Evolutionary conservation across 2,113 vertebrate genomes (phyloP).

Genomic region (Cinclus cinclus): DNA sequence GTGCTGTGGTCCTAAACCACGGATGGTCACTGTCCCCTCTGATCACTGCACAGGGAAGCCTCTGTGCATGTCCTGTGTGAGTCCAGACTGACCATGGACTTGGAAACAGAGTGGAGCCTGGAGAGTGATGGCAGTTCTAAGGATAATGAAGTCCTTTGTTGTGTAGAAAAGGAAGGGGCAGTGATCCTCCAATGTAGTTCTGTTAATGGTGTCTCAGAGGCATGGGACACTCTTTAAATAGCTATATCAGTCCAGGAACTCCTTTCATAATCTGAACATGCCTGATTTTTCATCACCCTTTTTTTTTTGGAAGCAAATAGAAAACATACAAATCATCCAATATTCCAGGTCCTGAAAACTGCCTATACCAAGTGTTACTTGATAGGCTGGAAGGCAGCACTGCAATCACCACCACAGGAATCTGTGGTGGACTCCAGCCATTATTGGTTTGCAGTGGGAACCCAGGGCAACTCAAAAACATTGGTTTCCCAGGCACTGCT

Average conservation of each 20-base stretch:
- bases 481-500: neutral
- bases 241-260: neutral
- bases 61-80: neutral
- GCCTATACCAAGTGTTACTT: neutral
- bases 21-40: neutral
- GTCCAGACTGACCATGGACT: neutral
- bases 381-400: neutral
- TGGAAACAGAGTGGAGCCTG: neutral
- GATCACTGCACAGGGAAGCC: neutral
- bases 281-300: neutral
- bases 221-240: neutral
- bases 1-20: neutral
- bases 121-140: neutral
- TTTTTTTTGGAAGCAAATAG: neutral
- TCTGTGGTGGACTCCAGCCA: neutral
- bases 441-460: neutral
- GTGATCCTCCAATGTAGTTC: neutral
- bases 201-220: neutral
- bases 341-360: neutral
- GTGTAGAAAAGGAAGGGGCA: neutral
- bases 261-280: neutral
- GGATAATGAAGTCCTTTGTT: neutral
- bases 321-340: neutral
- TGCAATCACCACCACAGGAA: neutral
- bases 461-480: constrained; percentile 8